Conservation (phyloP, 2,888 invertebrate species). For the Caenorhabditis plicata region DNA sequence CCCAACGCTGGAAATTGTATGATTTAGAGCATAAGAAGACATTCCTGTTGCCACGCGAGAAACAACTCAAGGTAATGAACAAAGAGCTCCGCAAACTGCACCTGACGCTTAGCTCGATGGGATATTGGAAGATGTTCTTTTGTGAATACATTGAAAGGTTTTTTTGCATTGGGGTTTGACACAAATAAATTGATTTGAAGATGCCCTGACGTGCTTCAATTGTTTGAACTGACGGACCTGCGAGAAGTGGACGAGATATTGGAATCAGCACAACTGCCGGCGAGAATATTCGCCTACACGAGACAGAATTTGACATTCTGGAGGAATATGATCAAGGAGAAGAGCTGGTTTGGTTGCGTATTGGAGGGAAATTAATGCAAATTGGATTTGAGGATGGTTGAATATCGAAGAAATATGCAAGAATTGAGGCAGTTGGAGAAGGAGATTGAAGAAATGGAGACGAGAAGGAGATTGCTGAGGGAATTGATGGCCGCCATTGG, state of each 20-base stretch:
- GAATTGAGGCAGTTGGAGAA: neutral
- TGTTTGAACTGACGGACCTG: conserved; percentile 18
- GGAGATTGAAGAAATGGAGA: conserved; percentile 1
- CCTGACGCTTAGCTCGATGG: conserved; percentile 15
- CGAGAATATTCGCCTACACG: conserved; percentile 9
- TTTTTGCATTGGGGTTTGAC: too few species aligned
- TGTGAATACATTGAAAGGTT: conserved; percentile 2
- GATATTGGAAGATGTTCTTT: conserved; percentile 21
- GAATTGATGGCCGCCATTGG: too few species aligned
- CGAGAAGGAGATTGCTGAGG: neutral
- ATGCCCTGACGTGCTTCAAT: conserved; percentile 14
- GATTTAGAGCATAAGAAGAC: neutral
- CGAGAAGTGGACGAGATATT: conserved; percentile 8
- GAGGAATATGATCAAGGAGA: conserved; percentile 14
- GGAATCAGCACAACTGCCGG: conserved; percentile 2
- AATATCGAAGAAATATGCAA: neutral
- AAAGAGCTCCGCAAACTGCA: conserved; percentile 6
- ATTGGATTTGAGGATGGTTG: neutral
- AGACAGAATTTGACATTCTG: conserved; percentile 18
- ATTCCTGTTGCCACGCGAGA: conserved; percentile 1
- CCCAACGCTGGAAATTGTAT: neutral
- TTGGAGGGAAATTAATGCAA: neutral
- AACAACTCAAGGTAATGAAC: conserved; percentile 4
- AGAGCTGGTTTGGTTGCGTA: conserved; percentile 4
- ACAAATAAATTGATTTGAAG: neutral